Evolutionary conservation across 1,140 invertebrate genomes (phyloP).

Genomic region (Atta texana): DNA sequence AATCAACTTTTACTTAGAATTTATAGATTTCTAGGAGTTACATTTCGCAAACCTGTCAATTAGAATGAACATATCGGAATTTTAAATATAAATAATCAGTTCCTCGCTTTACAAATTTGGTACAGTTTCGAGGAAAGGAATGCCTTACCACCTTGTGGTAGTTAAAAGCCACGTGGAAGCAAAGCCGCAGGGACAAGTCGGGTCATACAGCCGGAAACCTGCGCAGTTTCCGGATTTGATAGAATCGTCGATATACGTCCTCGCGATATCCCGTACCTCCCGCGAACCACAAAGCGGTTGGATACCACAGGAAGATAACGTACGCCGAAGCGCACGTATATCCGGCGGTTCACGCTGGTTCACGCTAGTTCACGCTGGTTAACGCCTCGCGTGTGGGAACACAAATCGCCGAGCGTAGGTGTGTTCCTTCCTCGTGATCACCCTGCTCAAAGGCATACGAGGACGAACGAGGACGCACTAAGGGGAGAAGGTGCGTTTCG

Average conservation of each 20-base stretch:
- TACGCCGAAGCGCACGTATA: constrained; percentile 51
- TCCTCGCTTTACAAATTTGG: background rate
- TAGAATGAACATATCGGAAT: too few species aligned
- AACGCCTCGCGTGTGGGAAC: constrained; percentile 67
- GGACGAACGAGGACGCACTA: constrained; percentile 7
- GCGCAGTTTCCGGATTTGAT: constrained; percentile 62
- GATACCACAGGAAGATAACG: constrained; percentile 63
- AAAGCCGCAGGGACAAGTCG: constrained; percentile 5
- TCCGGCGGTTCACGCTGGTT: constrained; percentile 51
- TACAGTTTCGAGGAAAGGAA: background rate
- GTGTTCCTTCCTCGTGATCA: constrained; percentile 34
- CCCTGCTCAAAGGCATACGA: constrained; percentile 13
- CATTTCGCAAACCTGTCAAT: too few species aligned
- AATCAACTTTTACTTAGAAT: background rate
- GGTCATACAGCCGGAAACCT: constrained; percentile 53
- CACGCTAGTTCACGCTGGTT: constrained; percentile 30
- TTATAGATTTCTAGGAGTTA: background rate
- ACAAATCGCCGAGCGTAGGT: constrained; percentile 60
- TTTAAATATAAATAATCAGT: background rate
- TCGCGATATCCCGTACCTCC: constrained; percentile 7
- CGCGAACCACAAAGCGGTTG: constrained; percentile 29
- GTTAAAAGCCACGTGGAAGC: background rate
- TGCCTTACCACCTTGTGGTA: background rate
- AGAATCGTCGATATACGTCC: constrained; percentile 56
- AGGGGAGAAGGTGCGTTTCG: constrained; percentile 20